Conservation (phyloP, 2,888 invertebrate genomes). For the Philopedon plagiatum region DNA sequence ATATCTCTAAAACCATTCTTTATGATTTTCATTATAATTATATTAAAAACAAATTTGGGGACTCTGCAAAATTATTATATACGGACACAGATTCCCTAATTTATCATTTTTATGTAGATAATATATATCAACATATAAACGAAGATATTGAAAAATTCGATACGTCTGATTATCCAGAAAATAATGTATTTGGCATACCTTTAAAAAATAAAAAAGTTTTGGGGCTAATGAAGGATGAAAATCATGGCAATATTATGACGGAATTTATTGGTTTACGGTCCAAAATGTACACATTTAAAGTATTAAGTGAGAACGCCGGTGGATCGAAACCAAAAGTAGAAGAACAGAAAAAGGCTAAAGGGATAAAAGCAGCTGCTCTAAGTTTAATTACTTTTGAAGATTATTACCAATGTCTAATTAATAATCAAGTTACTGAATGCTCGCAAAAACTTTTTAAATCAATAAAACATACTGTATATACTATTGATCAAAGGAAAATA, state of each 20-base stretch:
- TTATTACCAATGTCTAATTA: slow-evolving; percentile 11
- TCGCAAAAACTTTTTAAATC: background rate
- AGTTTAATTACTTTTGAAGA: slow-evolving; percentile 8
- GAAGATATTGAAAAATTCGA: slow-evolving; percentile 15
- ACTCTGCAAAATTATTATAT: slow-evolving; percentile 24
- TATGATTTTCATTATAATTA: slow-evolving; percentile 34
- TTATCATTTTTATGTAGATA: slow-evolving; percentile 28
- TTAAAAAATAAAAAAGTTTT: slow-evolving; percentile 15
- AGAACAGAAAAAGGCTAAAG: slow-evolving; percentile 8
- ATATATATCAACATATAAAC: slow-evolving; percentile 22
- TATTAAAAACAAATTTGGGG: slow-evolving; percentile 9
- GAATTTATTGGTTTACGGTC: slow-evolving; percentile 28
- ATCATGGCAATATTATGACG: slow-evolving; percentile 23
- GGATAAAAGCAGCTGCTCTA: background rate
- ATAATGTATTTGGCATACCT: slow-evolving; percentile 23
- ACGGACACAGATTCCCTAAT: slow-evolving; percentile 21
- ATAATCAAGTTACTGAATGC: background rate
- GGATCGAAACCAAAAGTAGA: too few relatives aligned
- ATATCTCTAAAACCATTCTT: slow-evolving; percentile 24
- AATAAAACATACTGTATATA: background rate
- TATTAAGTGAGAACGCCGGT: background rate
- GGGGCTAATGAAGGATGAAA: slow-evolving; percentile 29
- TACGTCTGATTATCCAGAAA: slow-evolving; percentile 5
- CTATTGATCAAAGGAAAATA: background rate
- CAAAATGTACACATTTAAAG: slow-evolving; percentile 25